Percentiles rank a stretch among this genome's conserved stretches.
These are phyloP conservation scores for Pheucticus melanocephalus DNA, from an alignment of 2,113 vertebrate genomes.

Conservation along the genomic window DNA sequence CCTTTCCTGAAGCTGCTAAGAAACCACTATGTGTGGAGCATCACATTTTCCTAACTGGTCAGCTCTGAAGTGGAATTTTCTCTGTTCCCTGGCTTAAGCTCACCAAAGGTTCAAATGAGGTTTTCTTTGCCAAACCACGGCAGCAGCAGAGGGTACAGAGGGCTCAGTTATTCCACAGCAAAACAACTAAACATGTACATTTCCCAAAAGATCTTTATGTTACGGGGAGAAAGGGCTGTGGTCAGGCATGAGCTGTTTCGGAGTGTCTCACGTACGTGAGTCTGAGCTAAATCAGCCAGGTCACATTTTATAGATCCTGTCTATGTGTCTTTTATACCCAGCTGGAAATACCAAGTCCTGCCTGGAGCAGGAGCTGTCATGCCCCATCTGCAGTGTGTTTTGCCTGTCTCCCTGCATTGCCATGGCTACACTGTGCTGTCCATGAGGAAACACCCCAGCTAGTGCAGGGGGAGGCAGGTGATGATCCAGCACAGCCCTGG, in stretches of 20 bases:
- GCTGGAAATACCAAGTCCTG: neutral
- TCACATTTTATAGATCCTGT: conserved; percentile 11
- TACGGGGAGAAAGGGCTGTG: neutral
- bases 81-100: conserved; percentile 42
- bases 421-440: neutral
- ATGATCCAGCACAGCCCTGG: neutral
- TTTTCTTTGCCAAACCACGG: conserved; percentile 41
- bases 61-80: conserved; percentile 54
- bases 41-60: conserved; percentile 61
- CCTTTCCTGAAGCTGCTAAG: conserved; percentile 48
- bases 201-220: conserved; percentile 19
- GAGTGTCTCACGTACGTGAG: neutral
- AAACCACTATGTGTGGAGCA: conserved; percentile 18
- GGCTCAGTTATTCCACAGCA: conserved; percentile 26
- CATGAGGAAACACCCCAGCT: neutral
- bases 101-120: conserved; percentile 7
- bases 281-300: neutral
- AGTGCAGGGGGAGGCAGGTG: neutral
- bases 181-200: conserved; percentile 35
- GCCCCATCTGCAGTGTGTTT: neutral
- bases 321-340: neutral
- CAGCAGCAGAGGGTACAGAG: conserved; percentile 31
- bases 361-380: neutral
- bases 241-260: neutral
- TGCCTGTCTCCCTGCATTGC: neutral